Evolutionary conservation across 2,888 invertebrate species (phyloP), one percentile per base, ranked within the genome.

Genomic region (Acanthosoma haemorrhoidale): DNA sequence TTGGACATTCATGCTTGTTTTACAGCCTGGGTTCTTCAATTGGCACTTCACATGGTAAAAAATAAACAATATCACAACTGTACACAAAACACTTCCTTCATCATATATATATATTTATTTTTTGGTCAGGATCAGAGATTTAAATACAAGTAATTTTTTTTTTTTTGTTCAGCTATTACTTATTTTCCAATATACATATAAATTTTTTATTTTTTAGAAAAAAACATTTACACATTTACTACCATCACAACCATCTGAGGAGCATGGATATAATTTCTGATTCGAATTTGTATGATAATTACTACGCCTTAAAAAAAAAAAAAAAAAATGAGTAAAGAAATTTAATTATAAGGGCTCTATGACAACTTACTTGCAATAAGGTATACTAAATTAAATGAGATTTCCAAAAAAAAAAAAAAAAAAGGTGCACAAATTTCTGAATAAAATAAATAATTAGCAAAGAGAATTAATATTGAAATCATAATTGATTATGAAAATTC

Each of bases 241-340:
- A 60, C 60, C 60, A 60, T 60, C 60, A 60, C 60, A 60, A 60
- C 60, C 60, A 32, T 60, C 60, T 60, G 60, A 60, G 60, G 60
- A 60, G 60, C 60, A 60, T 60, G 60, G 60, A 36, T 60, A 16
- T 18, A 60, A 18, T 13, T 18, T 21, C 43, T 21, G 43, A 41
- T 41, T 41, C 41, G 13, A 59, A 31, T 34, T 16, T 59, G 41
- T 9, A 15, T 36, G 21, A 31, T 25, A 58, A 58, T 13, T 58
- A n/a, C 58, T 58, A 58, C 15, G 5, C 11, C 15, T 11, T 11
- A 29, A n/a, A 11, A 25, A 41, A 41, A 13, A 51, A 51, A 51
- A 4, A 1, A 15, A 39, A 15, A 9, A 5, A 3, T 41, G 16
- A 21, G 11, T 43, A 5, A 43, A 21, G 25, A 18, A 43, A 21